Evolutionary conservation across 2,113 vertebrate species (phyloP), one percentile per base, ranked within the genome.

Genomic region (Leucopsar rothschildi): DNA sequence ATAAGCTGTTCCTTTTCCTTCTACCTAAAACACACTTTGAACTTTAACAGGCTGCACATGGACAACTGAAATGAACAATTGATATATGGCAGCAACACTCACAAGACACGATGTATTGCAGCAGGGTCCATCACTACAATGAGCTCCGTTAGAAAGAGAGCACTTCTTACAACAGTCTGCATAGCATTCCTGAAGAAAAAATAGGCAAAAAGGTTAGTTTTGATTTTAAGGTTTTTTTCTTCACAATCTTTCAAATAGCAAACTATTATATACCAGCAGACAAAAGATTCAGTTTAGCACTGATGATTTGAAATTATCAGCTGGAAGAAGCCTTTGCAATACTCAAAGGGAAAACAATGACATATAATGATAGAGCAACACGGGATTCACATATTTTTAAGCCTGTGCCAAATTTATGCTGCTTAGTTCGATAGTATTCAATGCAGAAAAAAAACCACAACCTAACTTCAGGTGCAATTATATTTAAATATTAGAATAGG

Each of bases 111-210:
- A 97, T 5, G 60, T 98, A 73, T 99, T 99, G 95, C 99, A 99
- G 98, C 99, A 99, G 17, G 99, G 99, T 35, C 99, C 99, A 5
- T 99, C 98, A 5, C 99, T 99, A 96, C 99, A 99, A 39, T 99
- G 99, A 19, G 99, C 99, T 66, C 99, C 99, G 2, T 99, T 99
- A 86, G 99, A 99, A 24, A 99, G 98, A 47, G 99, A 99, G 65
- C 99, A 99, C 87, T 99, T 99, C 97, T 99, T 99, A 96, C 99
- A 99, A 95, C 99, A 99, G 53, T 99, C 97, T 72, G 98, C 98
- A 44, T 98, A 98, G 96, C 99, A 99, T 73, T 99, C 99, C 99
- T 99, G 89, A 78, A 96, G 61, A 94, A 95, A 96, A 96, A 11
- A 82, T 24, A 72, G 86, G n/a, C 6, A 4, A 86, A 27, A 29